Percentiles rank a stretch among this genome's conserved stretches.
phyloP scores from a whole-genome alignment of 2,797 vertebrate species.

The Distichodus sexfasciatus region DNA sequence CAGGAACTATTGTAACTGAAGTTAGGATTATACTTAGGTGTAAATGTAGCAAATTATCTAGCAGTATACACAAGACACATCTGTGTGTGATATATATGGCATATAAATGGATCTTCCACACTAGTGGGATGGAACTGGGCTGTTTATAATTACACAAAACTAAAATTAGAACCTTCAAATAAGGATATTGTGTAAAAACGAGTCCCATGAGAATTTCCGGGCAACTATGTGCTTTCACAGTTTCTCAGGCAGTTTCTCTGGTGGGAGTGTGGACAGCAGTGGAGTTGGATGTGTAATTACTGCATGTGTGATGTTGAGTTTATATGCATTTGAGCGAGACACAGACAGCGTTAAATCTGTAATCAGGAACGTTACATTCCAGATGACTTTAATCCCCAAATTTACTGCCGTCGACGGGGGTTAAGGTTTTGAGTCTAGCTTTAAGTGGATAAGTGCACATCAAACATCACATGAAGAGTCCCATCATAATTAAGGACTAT shows the following conservation, averaged over 20 bases:
- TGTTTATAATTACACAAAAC: no score
- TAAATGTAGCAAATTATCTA: no score
- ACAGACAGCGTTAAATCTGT: constrained; percentile 63
- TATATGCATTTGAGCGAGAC: constrained; percentile 68
- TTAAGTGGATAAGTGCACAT: constrained; percentile 33
- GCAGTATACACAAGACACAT: no score
- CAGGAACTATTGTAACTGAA: no score
- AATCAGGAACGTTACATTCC: constrained; percentile 68
- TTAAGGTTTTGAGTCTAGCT: constrained; percentile 28
- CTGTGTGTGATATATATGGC: no score
- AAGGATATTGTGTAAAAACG: neutral
- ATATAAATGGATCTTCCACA: no score
- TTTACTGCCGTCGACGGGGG: constrained; percentile 52
- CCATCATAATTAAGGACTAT: neutral
- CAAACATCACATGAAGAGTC: constrained; percentile 15
- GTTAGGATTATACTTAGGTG: no score
- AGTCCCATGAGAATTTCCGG: neutral
- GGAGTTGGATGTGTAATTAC: constrained; percentile 72
- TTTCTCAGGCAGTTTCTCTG: constrained; percentile 34
- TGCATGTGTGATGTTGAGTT: constrained; percentile 60
- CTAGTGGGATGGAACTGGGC: no score
- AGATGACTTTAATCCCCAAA: constrained; percentile 48
- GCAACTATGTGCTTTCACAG: neutral
- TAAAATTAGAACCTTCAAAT: neutral
- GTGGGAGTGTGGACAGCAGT: constrained; percentile 62